Conservation (phyloP, 2,888 invertebrate species). For the Microchrysa polita region DNA sequence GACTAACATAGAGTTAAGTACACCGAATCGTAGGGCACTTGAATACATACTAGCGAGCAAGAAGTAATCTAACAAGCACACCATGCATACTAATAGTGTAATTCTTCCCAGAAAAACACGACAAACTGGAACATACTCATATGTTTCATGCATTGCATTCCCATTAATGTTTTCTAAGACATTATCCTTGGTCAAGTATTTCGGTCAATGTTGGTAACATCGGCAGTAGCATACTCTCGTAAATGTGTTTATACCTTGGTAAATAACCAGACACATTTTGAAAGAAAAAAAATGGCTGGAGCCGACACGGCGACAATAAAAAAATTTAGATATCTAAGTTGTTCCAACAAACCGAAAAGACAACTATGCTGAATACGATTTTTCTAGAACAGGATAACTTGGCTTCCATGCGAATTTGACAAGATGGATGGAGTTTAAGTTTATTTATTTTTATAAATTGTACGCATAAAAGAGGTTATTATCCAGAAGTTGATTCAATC, state of each 20-base stretch:
- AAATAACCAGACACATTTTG: conserved; percentile 33
- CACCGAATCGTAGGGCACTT: conserved; percentile 21
- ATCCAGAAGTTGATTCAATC: too few relatives aligned
- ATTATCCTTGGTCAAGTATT: too few relatives aligned
- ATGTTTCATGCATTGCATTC: conserved; percentile 33
- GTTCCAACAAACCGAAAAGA: too few relatives aligned
- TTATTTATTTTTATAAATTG: too few relatives aligned
- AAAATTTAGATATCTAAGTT: too few relatives aligned
- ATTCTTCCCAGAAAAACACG: neutral
- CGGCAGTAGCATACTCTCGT: conserved; percentile 3
- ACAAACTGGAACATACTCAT: neutral
- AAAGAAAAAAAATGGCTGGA: neutral
- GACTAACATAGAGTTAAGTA: conserved; percentile 28
- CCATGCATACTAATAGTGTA: conserved; percentile 3
- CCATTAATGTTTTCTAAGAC: neutral
- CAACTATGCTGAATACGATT: too few relatives aligned
- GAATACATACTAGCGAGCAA: neutral
- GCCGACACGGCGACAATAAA: too few relatives aligned
- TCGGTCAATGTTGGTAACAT: neutral
- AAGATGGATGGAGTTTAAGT: too few relatives aligned
- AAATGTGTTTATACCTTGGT: conserved; percentile 20
- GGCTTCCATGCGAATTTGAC: too few relatives aligned
- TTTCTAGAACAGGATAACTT: too few relatives aligned
- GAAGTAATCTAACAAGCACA: conserved; percentile 25
- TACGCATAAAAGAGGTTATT: too few relatives aligned